Base-by-base conservation (phyloP, 1,140 invertebrate species). In the Trissolcus basalis region DNA sequence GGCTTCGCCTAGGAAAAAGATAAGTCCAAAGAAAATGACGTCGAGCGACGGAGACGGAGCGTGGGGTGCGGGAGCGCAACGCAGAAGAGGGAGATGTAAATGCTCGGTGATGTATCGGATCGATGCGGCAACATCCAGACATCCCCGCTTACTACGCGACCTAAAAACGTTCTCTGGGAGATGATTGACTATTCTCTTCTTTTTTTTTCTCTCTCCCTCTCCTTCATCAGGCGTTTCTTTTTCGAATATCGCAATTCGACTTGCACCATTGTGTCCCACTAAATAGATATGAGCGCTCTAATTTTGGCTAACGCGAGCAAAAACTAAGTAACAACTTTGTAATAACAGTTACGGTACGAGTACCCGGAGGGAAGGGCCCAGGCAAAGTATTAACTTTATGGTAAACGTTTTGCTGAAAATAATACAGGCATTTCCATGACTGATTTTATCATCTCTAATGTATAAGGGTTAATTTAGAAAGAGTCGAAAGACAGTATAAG, bases 61-160 rank as follows among this genome's bases (percentile, higher is more conserved):
- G 19, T 48, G 43, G 47, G 55, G 56, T 49, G 55, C 56, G 56
- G 49, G n/a, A 74, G 56, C 39, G 51, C 64, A 76, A 82, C 78
- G 80, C 79, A 78, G 78, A 73, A 59, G 76, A 74, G 79, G 82
- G 85, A 83, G 85, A 87, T 87, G 85, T 86, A 87, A 88, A 88
- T 88, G 83, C 86, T 84, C 82, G 74, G 86, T 88, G 87, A 88
- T 88, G 86, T 88, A 88, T 88, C 87, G 87, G 87, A 88, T 88
- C 87, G 86, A 88, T 88, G 86, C 86, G 80, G 85, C 86, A 86
- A 85, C 87, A 87, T 85, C 87, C 85, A 86, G 86, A 87, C 77
- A 82, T 81, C 77, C 77, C 79, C 73, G 77, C 80, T 81, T 86
- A 87, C 87, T 87, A 87, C 85, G 81, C 87, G 84, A 87, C 83